phyloP scores from a whole-genome alignment of 2,888 invertebrate genomes.

The Aelia acuminata region DNA sequence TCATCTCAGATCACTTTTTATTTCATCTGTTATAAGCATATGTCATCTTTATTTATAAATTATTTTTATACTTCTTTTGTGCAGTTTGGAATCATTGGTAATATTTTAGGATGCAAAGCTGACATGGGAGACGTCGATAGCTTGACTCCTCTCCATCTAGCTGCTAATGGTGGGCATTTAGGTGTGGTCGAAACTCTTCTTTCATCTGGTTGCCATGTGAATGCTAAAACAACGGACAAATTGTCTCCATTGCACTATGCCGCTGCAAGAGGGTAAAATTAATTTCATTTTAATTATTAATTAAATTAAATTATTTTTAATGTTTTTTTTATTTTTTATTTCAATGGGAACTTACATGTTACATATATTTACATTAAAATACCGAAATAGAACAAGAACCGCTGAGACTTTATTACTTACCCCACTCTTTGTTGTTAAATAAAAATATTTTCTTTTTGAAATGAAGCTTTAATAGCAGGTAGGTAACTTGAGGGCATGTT shows the following conservation, averaged over 20 bases:
- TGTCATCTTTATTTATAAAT: background rate
- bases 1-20: too few species aligned
- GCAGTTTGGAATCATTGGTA: background rate
- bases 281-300: background rate
- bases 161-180: conserved; percentile 74
- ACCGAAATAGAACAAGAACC: too few species aligned
- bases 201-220: conserved; percentile 68
- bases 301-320: too few species aligned
- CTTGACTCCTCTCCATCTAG: conserved; percentile 79
- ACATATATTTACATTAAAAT: too few species aligned
- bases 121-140: conserved; percentile 78
- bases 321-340: too few species aligned
- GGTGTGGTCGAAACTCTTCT: conserved; percentile 73
- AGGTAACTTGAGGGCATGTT: too few species aligned
- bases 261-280: conserved; percentile 67
- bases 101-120: conserved; percentile 73
- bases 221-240: conserved; percentile 70
- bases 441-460: too few species aligned
- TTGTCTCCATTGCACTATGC: conserved; percentile 71
- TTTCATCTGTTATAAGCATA: too few species aligned
- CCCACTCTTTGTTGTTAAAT: too few species aligned
- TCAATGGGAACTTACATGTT: too few species aligned
- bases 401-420: too few species aligned
- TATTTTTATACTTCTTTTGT: background rate
- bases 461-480: too few species aligned